Conservation (phyloP, 1,140 invertebrate genomes). For the Phymorhynchus buccinoides region DNA sequence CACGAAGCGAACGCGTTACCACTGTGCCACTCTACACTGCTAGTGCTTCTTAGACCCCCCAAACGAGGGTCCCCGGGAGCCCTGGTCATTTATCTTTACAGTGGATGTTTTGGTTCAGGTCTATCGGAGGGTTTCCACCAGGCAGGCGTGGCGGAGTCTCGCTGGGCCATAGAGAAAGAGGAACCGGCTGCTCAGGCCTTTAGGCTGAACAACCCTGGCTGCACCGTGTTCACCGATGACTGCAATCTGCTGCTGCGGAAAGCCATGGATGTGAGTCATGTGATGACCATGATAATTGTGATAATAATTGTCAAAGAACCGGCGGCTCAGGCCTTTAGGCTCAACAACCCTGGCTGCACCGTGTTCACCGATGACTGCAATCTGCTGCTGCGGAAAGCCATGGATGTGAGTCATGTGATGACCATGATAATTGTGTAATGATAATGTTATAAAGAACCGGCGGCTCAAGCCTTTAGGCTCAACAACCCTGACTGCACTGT, state of each 20-base stretch:
- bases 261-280: conserved; percentile 79
- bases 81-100: too few relatives aligned
- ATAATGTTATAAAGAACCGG: conserved; percentile 82
- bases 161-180: conserved; percentile 89
- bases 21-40: too few relatives aligned
- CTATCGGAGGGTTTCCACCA: conserved; percentile 79
- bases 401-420: too few relatives aligned
- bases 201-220: conserved; percentile 83
- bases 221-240: conserved; percentile 86
- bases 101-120: too few relatives aligned
- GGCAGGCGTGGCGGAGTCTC: conserved; percentile 80
- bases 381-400: conserved; percentile 79
- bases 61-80: too few relatives aligned
- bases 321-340: conserved; percentile 85
- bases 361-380: conserved; percentile 91
- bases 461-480: conserved; percentile 85
- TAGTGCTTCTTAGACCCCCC: too few relatives aligned
- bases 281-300: too few relatives aligned
- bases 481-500: conserved; percentile 85
- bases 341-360: conserved; percentile 83
- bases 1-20: too few relatives aligned
- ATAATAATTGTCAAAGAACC: too few relatives aligned
- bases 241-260: conserved; percentile 83
- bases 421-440: too few relatives aligned
- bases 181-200: conserved; percentile 86